phyloP scores from a whole-genome alignment of 2,888 invertebrate species.

The Acanthosepion lycidas region DNA sequence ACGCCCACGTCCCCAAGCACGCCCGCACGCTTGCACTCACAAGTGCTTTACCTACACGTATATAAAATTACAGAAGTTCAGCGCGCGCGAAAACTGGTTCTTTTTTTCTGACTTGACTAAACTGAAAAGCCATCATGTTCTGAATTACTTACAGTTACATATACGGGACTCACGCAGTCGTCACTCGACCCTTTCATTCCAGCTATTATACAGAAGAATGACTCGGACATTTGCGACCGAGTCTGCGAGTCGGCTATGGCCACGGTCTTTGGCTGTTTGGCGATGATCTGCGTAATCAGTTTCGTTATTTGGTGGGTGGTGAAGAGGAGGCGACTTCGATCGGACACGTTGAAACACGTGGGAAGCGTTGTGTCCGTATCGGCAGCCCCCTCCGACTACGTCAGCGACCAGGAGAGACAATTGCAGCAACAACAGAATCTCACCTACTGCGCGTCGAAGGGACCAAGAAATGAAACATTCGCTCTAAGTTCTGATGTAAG shows the following conservation, averaged over 20 bases:
- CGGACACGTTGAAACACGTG: conserved; percentile 66
- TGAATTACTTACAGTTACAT: background rate
- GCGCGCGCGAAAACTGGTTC: background rate
- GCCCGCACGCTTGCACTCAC: no score
- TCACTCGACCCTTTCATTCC: conserved; percentile 51
- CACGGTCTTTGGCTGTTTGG: conserved; percentile 55
- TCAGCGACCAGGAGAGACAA: conserved; percentile 64
- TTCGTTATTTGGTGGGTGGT: conserved; percentile 49
- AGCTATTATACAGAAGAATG: conserved; percentile 49
- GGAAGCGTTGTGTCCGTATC: conserved; percentile 70
- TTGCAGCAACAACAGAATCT: conserved; percentile 14
- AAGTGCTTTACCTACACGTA: no score
- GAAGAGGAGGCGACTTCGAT: conserved; percentile 58
- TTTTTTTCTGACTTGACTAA: background rate
- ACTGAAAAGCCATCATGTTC: background rate
- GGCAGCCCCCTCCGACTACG: conserved; percentile 72
- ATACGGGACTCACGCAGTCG: background rate
- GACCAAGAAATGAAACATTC: conserved; percentile 10
- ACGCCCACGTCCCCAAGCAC: no score
- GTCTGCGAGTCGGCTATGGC: conserved; percentile 45
- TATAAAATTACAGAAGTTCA: no score
- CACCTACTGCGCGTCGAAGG: background rate
- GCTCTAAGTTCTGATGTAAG: conserved; percentile 38
- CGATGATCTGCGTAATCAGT: conserved; percentile 56
- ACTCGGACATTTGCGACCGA: conserved; percentile 44